Evolutionary conservation across 1,140 invertebrate genomes (phyloP).

Genomic region (Pachypeltis micranthus): DNA sequence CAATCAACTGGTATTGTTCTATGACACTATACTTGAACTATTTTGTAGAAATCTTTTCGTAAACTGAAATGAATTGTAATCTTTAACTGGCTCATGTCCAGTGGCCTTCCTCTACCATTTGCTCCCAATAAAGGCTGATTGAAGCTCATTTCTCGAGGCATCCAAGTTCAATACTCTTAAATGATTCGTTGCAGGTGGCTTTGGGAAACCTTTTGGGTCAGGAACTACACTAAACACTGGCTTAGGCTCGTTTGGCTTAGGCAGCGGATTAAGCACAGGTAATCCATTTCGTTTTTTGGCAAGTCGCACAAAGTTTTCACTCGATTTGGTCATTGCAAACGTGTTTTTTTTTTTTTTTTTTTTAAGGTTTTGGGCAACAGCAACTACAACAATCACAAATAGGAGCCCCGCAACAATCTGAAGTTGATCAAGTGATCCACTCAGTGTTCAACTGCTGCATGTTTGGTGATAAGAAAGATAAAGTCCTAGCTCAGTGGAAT

Average conservation of each 20-base stretch:
- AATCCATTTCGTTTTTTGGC: too few relatives aligned
- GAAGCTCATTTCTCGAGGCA: too few relatives aligned
- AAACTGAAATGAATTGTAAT: too few relatives aligned
- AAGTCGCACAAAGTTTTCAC: neutral
- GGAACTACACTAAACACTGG: slow-evolving; percentile 24
- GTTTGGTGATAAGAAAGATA: slow-evolving; percentile 85
- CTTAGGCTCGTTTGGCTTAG: slow-evolving; percentile 15
- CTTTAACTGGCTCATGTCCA: too few relatives aligned
- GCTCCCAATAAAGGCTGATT: too few relatives aligned
- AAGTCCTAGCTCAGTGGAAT: slow-evolving; percentile 85
- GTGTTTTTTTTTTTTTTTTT: slow-evolving; percentile 39
- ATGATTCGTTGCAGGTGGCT: neutral
- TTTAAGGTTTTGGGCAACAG: slow-evolving; percentile 28
- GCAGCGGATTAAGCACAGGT: slow-evolving; percentile 12
- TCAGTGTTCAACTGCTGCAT: slow-evolving; percentile 73
- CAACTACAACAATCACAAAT: slow-evolving; percentile 32
- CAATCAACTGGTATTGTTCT: slow-evolving; percentile 21
- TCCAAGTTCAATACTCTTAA: too few relatives aligned
- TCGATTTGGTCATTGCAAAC: neutral
- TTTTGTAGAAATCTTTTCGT: too few relatives aligned
- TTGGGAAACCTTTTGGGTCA: slow-evolving; percentile 29
- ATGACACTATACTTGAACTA: too few relatives aligned
- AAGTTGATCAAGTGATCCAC: slow-evolving; percentile 52
- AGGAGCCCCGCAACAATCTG: slow-evolving; percentile 37
- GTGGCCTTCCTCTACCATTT: too few relatives aligned